A percentile compares a stretch with the other conserved stretches of the same genome.
Evolutionary conservation across 2,888 invertebrate species (phyloP).

Genomic region (Andrena fulva): DNA sequence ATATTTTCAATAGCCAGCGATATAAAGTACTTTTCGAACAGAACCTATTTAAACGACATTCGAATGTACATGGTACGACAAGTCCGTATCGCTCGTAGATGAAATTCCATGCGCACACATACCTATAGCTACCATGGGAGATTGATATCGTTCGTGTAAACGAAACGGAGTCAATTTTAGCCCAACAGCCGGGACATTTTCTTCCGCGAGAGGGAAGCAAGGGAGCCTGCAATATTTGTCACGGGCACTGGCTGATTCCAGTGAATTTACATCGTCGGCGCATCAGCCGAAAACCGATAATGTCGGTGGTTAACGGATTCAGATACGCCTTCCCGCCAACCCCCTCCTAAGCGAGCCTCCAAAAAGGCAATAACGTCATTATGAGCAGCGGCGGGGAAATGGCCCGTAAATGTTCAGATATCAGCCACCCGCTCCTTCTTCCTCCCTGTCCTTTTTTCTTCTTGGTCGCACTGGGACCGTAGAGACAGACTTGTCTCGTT

Average conservation of each 20-base stretch:
- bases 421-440: slow-evolving; percentile 22
- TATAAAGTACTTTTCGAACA: background rate
- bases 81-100: background rate
- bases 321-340: slow-evolving; percentile 46
- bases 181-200: background rate
- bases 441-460: slow-evolving; percentile 8
- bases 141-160: slow-evolving; percentile 12
- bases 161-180: background rate
- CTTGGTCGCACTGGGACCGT: slow-evolving; percentile 22
- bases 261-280: slow-evolving; percentile 55
- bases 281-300: slow-evolving; percentile 65
- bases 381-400: slow-evolving; percentile 63
- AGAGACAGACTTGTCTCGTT: slow-evolving; percentile 58
- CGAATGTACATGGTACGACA: background rate
- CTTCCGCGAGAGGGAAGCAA: background rate
- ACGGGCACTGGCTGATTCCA: slow-evolving; percentile 1
- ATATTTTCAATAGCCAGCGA: slow-evolving; percentile 4
- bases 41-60: slow-evolving; percentile 8
- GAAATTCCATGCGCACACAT: background rate
- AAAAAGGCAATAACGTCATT: slow-evolving; percentile 70
- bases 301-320: slow-evolving; percentile 63
- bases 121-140: too few species aligned
- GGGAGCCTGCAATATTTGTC: slow-evolving; percentile 33
- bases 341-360: slow-evolving; percentile 15
- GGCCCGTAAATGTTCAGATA: slow-evolving; percentile 70